Conservation (phyloP, 2,113 vertebrate species). For the Dromas ardeola region DNA sequence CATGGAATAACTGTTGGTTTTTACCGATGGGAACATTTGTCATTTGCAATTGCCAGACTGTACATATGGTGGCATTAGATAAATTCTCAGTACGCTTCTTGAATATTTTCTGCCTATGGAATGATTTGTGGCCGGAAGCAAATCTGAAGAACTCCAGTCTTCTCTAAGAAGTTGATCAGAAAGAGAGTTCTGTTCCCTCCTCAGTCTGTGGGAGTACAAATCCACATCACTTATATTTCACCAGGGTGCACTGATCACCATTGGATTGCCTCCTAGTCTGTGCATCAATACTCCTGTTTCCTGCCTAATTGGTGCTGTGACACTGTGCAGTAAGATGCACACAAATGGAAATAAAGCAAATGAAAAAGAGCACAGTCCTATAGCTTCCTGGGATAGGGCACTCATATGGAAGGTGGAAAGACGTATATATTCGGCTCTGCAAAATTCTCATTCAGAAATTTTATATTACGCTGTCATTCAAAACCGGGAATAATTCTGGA, state of each 20-base stretch:
- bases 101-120: neutral
- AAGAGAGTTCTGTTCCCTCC: neutral
- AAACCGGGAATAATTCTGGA: neutral
- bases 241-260: neutral
- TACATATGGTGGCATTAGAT: neutral
- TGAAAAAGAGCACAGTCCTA: neutral
- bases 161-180: neutral
- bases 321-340: neutral
- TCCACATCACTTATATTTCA: neutral
- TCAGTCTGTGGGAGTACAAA: neutral
- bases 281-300: neutral
- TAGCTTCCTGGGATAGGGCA: neutral
- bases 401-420: neutral
- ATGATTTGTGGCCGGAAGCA: neutral
- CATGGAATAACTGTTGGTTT: neutral
- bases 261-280: neutral
- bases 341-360: neutral
- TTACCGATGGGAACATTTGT: neutral
- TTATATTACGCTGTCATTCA: neutral
- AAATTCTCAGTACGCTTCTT: neutral
- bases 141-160: neutral
- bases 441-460: neutral
- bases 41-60: slow-evolving; percentile 28
- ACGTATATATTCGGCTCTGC: neutral
- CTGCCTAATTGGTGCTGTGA: neutral